phyloP scores from a whole-genome alignment of 1,140 invertebrate genomes.

The Brachionus rotundiformis region DNA sequence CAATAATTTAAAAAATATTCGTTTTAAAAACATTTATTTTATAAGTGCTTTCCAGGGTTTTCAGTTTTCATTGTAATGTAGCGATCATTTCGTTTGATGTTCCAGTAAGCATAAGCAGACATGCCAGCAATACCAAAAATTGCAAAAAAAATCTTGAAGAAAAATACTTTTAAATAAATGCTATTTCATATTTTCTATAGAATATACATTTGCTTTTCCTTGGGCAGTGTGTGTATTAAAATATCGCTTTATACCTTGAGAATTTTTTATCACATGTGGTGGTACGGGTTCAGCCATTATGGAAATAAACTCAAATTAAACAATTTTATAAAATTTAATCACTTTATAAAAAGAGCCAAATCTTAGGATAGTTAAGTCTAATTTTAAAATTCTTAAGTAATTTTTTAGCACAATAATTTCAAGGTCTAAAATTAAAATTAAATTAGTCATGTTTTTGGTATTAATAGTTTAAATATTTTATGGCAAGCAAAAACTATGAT shows the following conservation, averaged over 20 bases:
- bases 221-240: conserved; percentile 4
- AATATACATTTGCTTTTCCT: conserved; percentile 37
- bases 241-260: not conserved
- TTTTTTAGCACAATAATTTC: too few relatives aligned
- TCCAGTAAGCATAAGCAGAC: not conserved
- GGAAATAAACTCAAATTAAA: not conserved
- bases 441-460: too few relatives aligned
- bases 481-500: too few relatives aligned
- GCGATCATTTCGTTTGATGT: not conserved
- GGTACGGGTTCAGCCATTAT: conserved; percentile 8
- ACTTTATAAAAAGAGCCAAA: not conserved
- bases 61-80: conserved; percentile 29
- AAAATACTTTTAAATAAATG: not conserved
- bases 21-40: not conserved
- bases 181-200: not conserved
- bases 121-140: not conserved
- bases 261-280: not conserved
- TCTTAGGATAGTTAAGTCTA: not conserved
- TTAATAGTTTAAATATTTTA: too few relatives aligned
- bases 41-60: not conserved
- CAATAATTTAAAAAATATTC: too few relatives aligned
- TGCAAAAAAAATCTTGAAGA: not conserved
- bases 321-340: not conserved
- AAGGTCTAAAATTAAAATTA: too few relatives aligned
- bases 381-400: not conserved